These are phyloP conservation scores for Melolontha melolontha DNA, from an alignment of 2,888 invertebrate species.

Conservation along the genomic window DNA sequence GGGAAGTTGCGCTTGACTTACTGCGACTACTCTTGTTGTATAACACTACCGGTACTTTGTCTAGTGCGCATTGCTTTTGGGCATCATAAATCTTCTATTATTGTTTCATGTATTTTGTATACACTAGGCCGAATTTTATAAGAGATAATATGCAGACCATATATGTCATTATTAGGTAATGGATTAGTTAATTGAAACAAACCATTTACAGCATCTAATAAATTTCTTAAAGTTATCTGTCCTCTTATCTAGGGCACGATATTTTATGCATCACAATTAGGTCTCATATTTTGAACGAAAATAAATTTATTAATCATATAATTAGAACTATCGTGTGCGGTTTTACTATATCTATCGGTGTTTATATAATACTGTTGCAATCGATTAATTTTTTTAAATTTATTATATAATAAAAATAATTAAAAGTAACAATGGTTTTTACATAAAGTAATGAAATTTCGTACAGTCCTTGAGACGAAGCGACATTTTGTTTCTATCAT, in stretches of 20 bases:
- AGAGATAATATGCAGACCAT: constrained; percentile 17
- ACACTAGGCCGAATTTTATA: constrained; percentile 28
- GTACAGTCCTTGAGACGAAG: too few relatives aligned
- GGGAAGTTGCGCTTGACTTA: constrained; percentile 43
- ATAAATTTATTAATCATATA: too few relatives aligned
- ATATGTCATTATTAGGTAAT: constrained; percentile 32
- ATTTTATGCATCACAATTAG: not conserved
- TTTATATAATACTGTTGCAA: too few relatives aligned
- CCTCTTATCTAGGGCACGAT: not conserved
- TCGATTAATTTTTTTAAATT: too few relatives aligned
- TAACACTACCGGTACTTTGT: constrained; percentile 33
- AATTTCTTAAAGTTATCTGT: constrained; percentile 21
- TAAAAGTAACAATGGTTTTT: too few relatives aligned
- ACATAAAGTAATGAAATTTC: too few relatives aligned
- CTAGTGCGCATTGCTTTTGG: constrained; percentile 39
- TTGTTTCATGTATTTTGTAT: constrained; percentile 32
- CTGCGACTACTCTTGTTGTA: constrained; percentile 38
- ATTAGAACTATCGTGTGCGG: too few relatives aligned
- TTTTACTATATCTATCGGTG: too few relatives aligned
- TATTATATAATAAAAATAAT: too few relatives aligned
- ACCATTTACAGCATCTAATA: constrained; percentile 3
- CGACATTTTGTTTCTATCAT: too few relatives aligned
- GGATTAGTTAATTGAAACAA: constrained; percentile 29
- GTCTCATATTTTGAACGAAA: not conserved
- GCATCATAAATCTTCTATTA: constrained; percentile 43